Conservation (phyloP, 2,888 invertebrate species). For the Monopis laevigella region DNA sequence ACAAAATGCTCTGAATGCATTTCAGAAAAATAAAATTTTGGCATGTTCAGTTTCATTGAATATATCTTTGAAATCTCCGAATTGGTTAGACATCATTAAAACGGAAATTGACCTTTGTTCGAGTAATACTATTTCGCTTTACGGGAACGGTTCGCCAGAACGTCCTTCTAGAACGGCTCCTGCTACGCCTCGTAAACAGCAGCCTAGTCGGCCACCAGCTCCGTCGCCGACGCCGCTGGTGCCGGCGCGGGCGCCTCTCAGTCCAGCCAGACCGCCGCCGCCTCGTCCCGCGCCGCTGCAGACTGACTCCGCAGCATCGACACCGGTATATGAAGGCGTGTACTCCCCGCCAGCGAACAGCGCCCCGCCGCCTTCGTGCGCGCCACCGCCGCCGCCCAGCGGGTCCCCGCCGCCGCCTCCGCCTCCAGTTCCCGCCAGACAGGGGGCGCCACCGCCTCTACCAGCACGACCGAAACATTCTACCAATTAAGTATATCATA, state of each 20-base stretch:
- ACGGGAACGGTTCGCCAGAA: conserved; percentile 46
- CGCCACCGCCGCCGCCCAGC: conserved; percentile 61
- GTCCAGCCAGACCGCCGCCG: conserved; percentile 62
- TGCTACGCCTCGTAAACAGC: conserved; percentile 58
- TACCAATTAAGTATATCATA: too few relatives aligned
- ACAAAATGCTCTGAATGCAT: conserved; percentile 83
- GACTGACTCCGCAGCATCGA: conserved; percentile 52
- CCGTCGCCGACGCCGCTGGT: conserved; percentile 62
- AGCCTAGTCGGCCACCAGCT: conserved; percentile 70
- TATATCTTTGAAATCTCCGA: conserved; percentile 81
- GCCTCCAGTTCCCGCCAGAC: conserved; percentile 65
- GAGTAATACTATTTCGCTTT: conserved; percentile 85
- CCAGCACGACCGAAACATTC: conserved; percentile 74
- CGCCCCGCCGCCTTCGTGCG: conserved; percentile 72
- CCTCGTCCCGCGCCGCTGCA: conserved; percentile 66
- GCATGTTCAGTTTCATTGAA: conserved; percentile 73
- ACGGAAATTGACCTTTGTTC: conserved; percentile 86
- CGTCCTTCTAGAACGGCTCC: conserved; percentile 52
- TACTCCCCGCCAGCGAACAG: conserved; percentile 65
- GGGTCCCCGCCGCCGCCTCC: conserved; percentile 41
- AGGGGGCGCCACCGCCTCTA: conserved; percentile 71
- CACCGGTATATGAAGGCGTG: conserved; percentile 32
- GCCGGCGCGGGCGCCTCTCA: conserved; percentile 54
- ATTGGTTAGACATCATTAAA: conserved; percentile 85
- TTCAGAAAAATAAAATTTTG: conserved; percentile 63